phyloP scores from a whole-genome alignment of 2,797 vertebrate species.

The Hybognathus amarus region DNA sequence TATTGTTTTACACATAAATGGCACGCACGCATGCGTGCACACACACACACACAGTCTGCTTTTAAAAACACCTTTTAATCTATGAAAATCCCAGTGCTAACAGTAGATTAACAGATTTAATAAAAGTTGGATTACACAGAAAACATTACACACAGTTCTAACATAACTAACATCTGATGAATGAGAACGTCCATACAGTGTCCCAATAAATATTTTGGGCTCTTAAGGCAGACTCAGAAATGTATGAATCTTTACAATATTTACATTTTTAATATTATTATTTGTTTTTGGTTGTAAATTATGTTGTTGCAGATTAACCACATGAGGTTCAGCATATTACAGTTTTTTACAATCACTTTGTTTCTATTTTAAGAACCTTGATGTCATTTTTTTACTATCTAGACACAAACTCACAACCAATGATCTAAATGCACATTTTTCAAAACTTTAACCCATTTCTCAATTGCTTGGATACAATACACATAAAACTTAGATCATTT shows the following conservation, averaged over 20 bases:
- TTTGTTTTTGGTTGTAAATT: background rate
- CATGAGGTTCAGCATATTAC: background rate
- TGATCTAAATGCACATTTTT: no score
- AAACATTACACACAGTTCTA: background rate
- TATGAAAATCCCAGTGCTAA: slow-evolving; percentile 36
- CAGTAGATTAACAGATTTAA: slow-evolving; percentile 44
- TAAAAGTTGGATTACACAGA: slow-evolving; percentile 17
- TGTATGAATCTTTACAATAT: background rate
- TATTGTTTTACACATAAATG: no score
- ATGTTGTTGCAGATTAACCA: background rate
- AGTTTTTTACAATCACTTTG: no score
- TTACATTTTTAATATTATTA: background rate
- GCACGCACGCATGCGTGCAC: background rate
- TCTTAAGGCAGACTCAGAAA: background rate
- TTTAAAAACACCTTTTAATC: slow-evolving; percentile 6
- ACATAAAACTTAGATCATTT: no score
- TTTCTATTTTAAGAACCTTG: no score
- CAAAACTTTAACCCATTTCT: no score
- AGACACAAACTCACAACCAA: no score
- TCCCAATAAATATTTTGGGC: background rate
- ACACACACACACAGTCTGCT: background rate
- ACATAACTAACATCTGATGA: background rate
- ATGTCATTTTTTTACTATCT: no score
- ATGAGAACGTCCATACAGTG: background rate
- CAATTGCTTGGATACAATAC: no score